These are phyloP conservation scores for Epinotia ramella DNA, from an alignment of 2,888 invertebrate genomes.

Conservation along the genomic window DNA sequence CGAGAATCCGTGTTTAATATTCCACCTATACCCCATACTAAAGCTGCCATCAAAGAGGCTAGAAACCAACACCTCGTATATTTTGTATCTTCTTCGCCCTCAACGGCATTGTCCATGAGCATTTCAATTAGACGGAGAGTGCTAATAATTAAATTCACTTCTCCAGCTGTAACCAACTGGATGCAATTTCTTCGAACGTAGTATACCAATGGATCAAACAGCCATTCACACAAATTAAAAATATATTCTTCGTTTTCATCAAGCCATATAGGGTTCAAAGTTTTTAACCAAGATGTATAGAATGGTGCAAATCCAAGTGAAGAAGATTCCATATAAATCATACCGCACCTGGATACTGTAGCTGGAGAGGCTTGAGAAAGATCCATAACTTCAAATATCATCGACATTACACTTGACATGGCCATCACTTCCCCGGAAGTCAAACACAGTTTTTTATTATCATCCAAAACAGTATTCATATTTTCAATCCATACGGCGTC, in stretches of 20 bases:
- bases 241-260: conserved; percentile 86
- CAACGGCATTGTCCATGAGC: conserved; percentile 89
- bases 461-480: conserved; percentile 95
- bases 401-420: conserved; percentile 92
- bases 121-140: conserved; percentile 91
- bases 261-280: conserved; percentile 87
- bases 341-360: conserved; percentile 95
- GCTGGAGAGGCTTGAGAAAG: conserved; percentile 94
- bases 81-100: conserved; percentile 89
- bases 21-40: conserved; percentile 95
- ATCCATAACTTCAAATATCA: conserved; percentile 96
- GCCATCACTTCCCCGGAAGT: conserved; percentile 95
- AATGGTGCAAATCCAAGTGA: conserved; percentile 94
- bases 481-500: conserved; percentile 97
- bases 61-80: conserved; percentile 90
- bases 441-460: conserved; percentile 94
- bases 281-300: conserved; percentile 92
- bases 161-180: conserved; percentile 88
- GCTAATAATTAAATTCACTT: conserved; percentile 89
- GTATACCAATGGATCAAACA: conserved; percentile 90
- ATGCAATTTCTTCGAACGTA: conserved; percentile 90
- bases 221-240: conserved; percentile 89
- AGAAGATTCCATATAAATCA: conserved; percentile 95
- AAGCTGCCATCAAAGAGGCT: conserved; percentile 89
- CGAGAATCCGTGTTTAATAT: conserved; percentile 90